These are phyloP conservation scores for Desoria tigrina DNA, from an alignment of 2,888 invertebrate genomes.

Conservation along the genomic window DNA sequence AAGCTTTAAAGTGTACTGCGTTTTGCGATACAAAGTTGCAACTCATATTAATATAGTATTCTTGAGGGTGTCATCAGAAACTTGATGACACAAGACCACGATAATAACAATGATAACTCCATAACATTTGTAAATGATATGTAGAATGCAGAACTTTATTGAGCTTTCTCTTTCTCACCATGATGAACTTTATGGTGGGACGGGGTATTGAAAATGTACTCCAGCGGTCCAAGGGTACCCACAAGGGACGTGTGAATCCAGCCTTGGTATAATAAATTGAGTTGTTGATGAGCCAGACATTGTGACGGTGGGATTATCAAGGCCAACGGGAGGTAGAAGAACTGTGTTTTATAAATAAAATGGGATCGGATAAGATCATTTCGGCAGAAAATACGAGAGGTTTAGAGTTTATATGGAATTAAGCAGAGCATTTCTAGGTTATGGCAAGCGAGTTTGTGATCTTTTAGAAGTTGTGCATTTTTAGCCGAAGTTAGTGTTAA, in stretches of 20 bases:
- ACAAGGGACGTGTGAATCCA: constrained; percentile 90
- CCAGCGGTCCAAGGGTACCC: constrained; percentile 77
- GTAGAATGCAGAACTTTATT: no score
- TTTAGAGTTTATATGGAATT: neutral
- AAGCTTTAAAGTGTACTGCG: neutral
- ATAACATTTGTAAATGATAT: neutral
- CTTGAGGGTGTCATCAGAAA: no score
- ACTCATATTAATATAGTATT: no score
- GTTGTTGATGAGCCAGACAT: constrained; percentile 81
- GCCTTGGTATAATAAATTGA: constrained; percentile 87
- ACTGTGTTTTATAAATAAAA: constrained; percentile 31
- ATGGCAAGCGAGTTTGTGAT: no score
- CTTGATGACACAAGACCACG: no score
- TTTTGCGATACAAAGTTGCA: no score
- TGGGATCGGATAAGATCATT: neutral
- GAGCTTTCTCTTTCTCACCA: constrained; percentile 60
- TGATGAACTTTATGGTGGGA: constrained; percentile 86
- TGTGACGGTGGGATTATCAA: constrained; percentile 76
- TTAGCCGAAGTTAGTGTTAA: no score
- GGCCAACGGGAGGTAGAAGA: constrained; percentile 61
- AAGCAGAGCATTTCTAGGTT: no score
- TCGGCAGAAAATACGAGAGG: neutral
- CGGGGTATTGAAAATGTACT: constrained; percentile 83
- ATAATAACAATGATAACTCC: neutral
- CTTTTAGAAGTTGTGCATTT: no score